Percentiles rank a stretch among this genome's conserved stretches.
phyloP scores from a whole-genome alignment of 2,888 invertebrate genomes.

The Smittia sp. region DNA sequence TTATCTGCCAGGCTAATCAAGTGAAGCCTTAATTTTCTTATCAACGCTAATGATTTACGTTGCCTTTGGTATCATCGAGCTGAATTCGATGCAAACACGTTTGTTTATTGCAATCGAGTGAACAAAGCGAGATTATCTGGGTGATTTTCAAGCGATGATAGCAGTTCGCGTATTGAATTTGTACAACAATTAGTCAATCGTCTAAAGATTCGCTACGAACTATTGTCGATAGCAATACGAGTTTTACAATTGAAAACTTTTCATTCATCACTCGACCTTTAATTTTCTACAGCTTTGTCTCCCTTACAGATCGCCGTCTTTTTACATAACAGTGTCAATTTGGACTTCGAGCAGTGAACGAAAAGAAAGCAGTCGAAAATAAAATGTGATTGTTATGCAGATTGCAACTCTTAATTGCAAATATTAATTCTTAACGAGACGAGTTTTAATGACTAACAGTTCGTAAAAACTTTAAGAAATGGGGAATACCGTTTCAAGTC shows the following conservation, averaged over 20 bases:
- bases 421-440: background rate
- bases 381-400: constrained; percentile 28
- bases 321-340: constrained; percentile 17
- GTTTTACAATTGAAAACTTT: background rate
- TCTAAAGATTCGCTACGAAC: background rate
- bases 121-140: no score
- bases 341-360: background rate
- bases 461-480: background rate
- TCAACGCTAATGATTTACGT: no score
- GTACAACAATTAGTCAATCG: background rate
- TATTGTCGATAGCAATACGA: background rate
- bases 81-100: no score
- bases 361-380: background rate
- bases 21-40: no score
- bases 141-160: no score
- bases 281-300: background rate
- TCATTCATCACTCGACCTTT: background rate
- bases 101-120: no score
- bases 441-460: background rate
- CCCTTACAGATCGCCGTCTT: background rate
- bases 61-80: no score
- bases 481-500: constrained; percentile 34
- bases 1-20: no score
- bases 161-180: no score
- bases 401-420: background rate